These are phyloP conservation scores for Stichopus horrens DNA, from an alignment of 53 echinoderm and acorn worm genomes.

Conservation along the genomic window DNA sequence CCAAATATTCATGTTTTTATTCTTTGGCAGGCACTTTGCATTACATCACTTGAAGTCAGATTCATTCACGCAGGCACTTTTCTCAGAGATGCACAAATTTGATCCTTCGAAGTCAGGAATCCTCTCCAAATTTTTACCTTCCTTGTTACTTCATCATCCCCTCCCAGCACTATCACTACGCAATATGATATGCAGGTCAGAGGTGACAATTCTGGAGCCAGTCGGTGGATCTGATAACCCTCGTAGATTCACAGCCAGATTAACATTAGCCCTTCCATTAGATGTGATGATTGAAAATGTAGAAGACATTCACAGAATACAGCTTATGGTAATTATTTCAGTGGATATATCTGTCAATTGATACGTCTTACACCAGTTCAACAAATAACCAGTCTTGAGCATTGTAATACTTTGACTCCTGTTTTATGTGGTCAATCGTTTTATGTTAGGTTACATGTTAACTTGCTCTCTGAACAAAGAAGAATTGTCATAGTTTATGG, in stretches of 20 bases:
- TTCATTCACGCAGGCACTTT: conserved; percentile 85
- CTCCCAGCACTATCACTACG: conserved; percentile 69
- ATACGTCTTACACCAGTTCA: not conserved
- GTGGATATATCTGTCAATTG: not conserved
- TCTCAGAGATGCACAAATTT: conserved; percentile 90
- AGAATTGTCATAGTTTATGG: not conserved
- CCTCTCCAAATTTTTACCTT: conserved; percentile 85
- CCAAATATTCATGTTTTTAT: not conserved
- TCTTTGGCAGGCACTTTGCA: conserved; percentile 60
- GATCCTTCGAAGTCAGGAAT: conserved; percentile 81
- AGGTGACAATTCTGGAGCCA: conserved; percentile 72
- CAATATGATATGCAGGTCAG: conserved; percentile 72
- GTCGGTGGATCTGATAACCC: conserved; percentile 92
- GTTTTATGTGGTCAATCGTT: not conserved
- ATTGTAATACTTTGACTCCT: not conserved
- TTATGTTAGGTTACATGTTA: too few relatives aligned
- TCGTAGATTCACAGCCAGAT: conserved; percentile 80
- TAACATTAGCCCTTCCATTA: conserved; percentile 66
- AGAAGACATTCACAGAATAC: conserved; percentile 71
- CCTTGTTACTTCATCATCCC: conserved; percentile 75
- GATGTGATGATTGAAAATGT: conserved; percentile 82
- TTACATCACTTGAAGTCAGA: conserved; percentile 67
- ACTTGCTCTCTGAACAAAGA: not conserved
- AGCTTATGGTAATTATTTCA: conserved; percentile 67
- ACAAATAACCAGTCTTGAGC: too few relatives aligned